Base-by-base conservation (phyloP, 2,113 vertebrate species). In the Mesembrinibis cayennensis region DNA sequence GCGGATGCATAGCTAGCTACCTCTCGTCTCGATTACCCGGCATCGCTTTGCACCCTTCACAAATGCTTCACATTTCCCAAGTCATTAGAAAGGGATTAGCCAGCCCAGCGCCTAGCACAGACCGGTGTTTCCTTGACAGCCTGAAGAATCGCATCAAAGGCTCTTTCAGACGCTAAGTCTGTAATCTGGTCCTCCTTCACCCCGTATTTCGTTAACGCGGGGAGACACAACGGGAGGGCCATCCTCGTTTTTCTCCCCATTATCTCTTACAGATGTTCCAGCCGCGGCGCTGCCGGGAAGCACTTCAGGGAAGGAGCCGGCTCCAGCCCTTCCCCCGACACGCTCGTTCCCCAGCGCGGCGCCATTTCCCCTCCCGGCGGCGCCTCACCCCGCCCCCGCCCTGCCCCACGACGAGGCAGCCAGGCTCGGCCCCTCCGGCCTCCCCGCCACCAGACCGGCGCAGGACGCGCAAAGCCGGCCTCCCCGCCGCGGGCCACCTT, bases 1-100 rank as follows among this genome's bases (percentile, higher is more conserved):
- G 30, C 32, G 2, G 4, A 38, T 1, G 20, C 11, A 16, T 0
- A 2, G 0, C 50, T 14, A 2, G 22, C 30, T 6, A 14, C 42
- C 44, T n/a, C 27, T 25, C 3, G 7, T 5, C 34, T 18, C n/a
- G 3, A 16, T 3, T 6, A 21, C 10, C 22, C 36, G 8, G 11
- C 55, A 70, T 25, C 3, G 7, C 58, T 42, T 9, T 11, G 45
- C 67, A 7, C 26, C 59, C 62, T 23, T 10, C 36, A 15, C 3
- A 0, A 61, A 53, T 4, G 29, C 65, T 29, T 47, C 19, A 2
- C 50, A 4, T 55, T 58, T 82, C 66, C 61, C 18, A 10, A 15
- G 21, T 21, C 58, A 32, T 44, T 5, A 69, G 58, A 23, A 44
- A 56, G 49, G 58, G 62, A 80, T 20, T 15, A 83, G 49, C 66